phyloP scores from a whole-genome alignment of 35 echinoderm and acorn worm species.

The Apostichopus californicus region DNA sequence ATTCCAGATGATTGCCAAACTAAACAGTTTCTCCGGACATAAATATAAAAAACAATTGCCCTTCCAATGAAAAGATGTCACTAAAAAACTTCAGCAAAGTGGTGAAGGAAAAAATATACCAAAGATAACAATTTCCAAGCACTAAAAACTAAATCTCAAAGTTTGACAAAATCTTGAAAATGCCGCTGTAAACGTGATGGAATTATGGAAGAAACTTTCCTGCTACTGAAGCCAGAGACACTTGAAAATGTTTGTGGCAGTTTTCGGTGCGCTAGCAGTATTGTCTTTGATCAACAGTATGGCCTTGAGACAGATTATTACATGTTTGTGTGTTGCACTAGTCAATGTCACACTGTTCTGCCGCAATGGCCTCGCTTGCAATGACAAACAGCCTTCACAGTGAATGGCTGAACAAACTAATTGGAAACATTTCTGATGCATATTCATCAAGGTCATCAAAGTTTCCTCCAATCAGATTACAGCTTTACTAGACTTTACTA shows the following conservation, averaged over 20 bases:
- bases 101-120: too few relatives aligned
- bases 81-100: too few relatives aligned
- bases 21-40: background rate
- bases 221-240: background rate
- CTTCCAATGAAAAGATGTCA: too few relatives aligned
- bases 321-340: conserved; percentile 27
- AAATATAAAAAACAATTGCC: background rate
- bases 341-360: conserved; percentile 36
- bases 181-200: too few relatives aligned
- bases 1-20: background rate
- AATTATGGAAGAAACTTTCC: background rate
- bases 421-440: background rate
- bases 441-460: conserved; percentile 30
- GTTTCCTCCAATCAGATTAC: conserved; percentile 24
- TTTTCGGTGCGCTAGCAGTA: background rate
- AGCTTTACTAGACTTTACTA: background rate
- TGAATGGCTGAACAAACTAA: conserved; percentile 19
- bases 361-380: conserved; percentile 33
- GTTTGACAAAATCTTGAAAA: too few relatives aligned
- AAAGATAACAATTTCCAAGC: too few relatives aligned
- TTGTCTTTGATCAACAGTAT: background rate
- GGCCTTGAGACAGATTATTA: conserved; percentile 45
- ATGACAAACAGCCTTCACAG: conserved; percentile 1
- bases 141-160: too few relatives aligned
- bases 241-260: background rate